Conservation (phyloP, 2,113 vertebrate species). For the Ancistrus triradiatus region DNA sequence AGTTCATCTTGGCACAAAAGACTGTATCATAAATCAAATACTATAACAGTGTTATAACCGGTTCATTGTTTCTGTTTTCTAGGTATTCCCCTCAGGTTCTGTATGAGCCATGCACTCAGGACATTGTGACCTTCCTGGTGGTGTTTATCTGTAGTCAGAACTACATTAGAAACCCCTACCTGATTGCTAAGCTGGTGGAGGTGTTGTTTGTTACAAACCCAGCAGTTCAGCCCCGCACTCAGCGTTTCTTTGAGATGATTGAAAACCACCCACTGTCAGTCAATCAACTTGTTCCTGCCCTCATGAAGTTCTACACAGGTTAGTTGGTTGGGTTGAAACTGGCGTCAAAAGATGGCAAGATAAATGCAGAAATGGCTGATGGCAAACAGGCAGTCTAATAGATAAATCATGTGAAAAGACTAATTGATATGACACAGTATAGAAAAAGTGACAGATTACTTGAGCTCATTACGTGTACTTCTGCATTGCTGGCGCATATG, state of each 20-base stretch:
- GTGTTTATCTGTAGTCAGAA: constrained; percentile 98
- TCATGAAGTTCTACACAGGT: constrained; percentile 99
- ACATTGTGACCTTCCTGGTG: constrained; percentile 93
- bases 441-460: too few relatives aligned
- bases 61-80: constrained; percentile 21
- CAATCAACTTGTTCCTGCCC: constrained; percentile 91
- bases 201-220: constrained; percentile 98
- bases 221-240: constrained; percentile 92
- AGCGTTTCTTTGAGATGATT: constrained; percentile 97
- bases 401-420: too few relatives aligned
- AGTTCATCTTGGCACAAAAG: constrained; percentile 58
- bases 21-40: too few relatives aligned
- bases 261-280: constrained; percentile 93
- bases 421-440: too few relatives aligned
- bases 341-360: too few relatives aligned
- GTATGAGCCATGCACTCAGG: constrained; percentile 96
- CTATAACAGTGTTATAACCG: too few relatives aligned
- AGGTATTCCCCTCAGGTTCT: constrained; percentile 98
- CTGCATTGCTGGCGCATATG: too few relatives aligned
- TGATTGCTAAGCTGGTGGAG: constrained; percentile 96
- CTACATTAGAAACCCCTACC: constrained; percentile 96
- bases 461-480: too few relatives aligned
- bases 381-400: too few relatives aligned
- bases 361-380: too few relatives aligned
- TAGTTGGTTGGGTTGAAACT: constrained; percentile 6